Conservation (phyloP, 2,113 vertebrate genomes). For the Onychorhynchus coronatus region DNA sequence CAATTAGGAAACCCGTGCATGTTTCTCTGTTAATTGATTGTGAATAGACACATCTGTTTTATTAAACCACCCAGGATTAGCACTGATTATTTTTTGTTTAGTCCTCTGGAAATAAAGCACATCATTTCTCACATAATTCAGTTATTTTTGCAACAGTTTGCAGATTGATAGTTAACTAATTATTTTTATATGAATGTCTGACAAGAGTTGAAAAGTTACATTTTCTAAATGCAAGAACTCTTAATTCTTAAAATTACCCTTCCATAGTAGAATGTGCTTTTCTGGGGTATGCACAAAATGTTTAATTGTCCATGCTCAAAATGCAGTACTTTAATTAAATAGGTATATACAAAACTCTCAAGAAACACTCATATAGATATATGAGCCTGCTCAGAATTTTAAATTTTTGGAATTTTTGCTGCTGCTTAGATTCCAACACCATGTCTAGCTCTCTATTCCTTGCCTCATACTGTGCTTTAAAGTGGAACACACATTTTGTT, state of each 20-base stretch:
- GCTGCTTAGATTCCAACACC: not conserved
- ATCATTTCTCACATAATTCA: not conserved
- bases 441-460: not conserved
- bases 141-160: not conserved
- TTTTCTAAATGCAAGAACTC: not conserved
- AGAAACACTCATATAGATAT: not conserved
- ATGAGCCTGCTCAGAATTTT: not conserved
- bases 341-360: not conserved
- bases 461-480: not conserved
- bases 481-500: not conserved
- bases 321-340: not conserved
- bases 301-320: not conserved
- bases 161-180: not conserved
- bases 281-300: not conserved
- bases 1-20: constrained; percentile 33
- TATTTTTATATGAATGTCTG: not conserved
- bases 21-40: constrained; percentile 57
- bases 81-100: not conserved
- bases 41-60: constrained; percentile 49
- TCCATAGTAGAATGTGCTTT: not conserved
- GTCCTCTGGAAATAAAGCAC: not conserved
- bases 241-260: not conserved
- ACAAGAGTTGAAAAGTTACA: not conserved
- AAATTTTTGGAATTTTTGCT: not conserved
- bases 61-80: constrained; percentile 11